Evolutionary conservation across 2,797 vertebrate species (phyloP).

Genomic region (Pseudochirops corinnae): DNA sequence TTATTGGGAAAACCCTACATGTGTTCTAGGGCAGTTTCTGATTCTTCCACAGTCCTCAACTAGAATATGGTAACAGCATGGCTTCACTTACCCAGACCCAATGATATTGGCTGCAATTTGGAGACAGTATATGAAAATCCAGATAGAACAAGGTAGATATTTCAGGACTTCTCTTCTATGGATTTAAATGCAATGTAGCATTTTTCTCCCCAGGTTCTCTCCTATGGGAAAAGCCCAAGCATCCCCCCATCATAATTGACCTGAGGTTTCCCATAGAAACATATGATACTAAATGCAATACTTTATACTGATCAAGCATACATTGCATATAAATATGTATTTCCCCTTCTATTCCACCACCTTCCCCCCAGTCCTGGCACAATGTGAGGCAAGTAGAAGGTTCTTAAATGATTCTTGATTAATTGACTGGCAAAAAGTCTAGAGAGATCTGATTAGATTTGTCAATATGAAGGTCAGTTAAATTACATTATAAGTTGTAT

Average conservation of each 20-base stretch:
- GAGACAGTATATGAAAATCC: background rate
- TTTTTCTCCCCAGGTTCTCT: background rate
- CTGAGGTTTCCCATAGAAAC: background rate
- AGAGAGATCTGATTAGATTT: background rate
- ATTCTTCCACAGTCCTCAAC: background rate
- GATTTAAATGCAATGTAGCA: background rate
- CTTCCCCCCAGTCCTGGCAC: background rate
- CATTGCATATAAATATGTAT: background rate
- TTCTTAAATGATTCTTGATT: background rate
- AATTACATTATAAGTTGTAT: background rate
- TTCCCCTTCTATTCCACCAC: background rate
- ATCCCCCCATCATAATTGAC: background rate
- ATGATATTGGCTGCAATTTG: background rate
- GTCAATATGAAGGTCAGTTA: background rate
- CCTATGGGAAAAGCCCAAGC: background rate
- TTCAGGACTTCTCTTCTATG: background rate
- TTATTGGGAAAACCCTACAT: background rate
- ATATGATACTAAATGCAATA: background rate
- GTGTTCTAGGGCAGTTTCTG: background rate
- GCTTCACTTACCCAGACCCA: background rate
- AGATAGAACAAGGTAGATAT: background rate
- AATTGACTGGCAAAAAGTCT: background rate
- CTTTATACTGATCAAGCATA: background rate
- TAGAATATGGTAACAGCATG: background rate
- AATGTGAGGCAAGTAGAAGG: background rate